Evolutionary conservation across 2,797 vertebrate species (phyloP).

Genomic region (Anabacerthia variegaticeps): DNA sequence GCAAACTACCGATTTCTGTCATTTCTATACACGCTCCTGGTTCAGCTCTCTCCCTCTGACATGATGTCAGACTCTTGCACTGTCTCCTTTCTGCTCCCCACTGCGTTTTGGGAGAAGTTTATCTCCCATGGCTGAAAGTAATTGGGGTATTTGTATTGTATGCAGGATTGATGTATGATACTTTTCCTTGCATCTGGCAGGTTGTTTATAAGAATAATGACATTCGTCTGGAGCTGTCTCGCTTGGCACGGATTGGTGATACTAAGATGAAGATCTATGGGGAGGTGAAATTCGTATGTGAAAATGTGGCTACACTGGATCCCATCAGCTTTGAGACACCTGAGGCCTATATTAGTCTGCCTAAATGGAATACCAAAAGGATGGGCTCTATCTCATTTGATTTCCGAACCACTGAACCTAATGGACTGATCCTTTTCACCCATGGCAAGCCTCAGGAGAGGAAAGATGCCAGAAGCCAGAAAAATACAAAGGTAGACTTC

Average conservation of each 20-base stretch:
- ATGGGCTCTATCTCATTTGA: slow-evolving; percentile 99
- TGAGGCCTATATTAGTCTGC: slow-evolving; percentile 95
- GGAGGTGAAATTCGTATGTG: slow-evolving; percentile 94
- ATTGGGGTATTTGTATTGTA: slow-evolving; percentile 45
- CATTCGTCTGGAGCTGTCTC: slow-evolving; percentile 95
- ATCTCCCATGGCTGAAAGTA: slow-evolving; percentile 29
- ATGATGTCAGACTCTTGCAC: background rate
- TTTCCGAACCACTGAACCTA: slow-evolving; percentile 96
- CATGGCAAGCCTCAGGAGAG: slow-evolving; percentile 95
- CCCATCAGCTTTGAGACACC: slow-evolving; percentile 98
- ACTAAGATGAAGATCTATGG: slow-evolving; percentile 99
- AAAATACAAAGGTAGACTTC: slow-evolving; percentile 98
- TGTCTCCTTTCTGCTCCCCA: background rate
- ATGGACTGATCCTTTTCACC: slow-evolving; percentile 96
- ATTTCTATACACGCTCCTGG: background rate
- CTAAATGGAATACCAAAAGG: slow-evolving; percentile 98
- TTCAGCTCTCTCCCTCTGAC: background rate
- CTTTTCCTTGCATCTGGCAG: slow-evolving; percentile 76
- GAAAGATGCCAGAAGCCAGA: slow-evolving; percentile 92
- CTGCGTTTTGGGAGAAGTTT: slow-evolving; percentile 34
- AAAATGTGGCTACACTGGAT: slow-evolving; percentile 95
- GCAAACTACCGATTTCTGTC: background rate
- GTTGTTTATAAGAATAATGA: slow-evolving; percentile 99
- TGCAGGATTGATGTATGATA: slow-evolving; percentile 69
- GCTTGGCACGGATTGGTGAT: slow-evolving; percentile 93